Conservation (phyloP, 2,113 vertebrate species). For the Epinephelus fuscoguttatus region DNA sequence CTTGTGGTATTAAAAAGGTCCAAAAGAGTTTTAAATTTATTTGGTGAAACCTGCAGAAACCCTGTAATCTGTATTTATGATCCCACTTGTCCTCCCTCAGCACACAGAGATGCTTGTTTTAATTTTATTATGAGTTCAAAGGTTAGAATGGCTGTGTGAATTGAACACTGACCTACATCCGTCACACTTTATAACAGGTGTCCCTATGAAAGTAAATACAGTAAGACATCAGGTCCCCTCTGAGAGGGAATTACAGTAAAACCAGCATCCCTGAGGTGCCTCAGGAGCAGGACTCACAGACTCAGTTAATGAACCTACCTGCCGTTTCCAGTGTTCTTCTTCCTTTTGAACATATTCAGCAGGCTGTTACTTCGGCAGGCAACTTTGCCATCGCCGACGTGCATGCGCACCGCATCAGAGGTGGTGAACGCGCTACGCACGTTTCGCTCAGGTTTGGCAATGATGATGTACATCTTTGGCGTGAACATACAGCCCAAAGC, state of each 20-base stretch:
- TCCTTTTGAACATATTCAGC: slow-evolving; percentile 97
- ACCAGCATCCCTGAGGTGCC: slow-evolving; percentile 77
- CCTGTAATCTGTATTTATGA: slow-evolving; percentile 36
- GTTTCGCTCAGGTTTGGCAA: slow-evolving; percentile 96
- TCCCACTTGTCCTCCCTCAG: slow-evolving; percentile 60
- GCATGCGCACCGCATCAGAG: slow-evolving; percentile 98
- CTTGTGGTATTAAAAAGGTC: not conserved
- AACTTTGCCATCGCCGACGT: slow-evolving; percentile 95
- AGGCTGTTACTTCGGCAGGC: slow-evolving; percentile 95
- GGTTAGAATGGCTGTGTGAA: slow-evolving; percentile 68
- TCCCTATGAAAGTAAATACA: slow-evolving; percentile 69
- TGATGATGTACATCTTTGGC: slow-evolving; percentile 99
- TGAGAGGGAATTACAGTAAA: slow-evolving; percentile 66
- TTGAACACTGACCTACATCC: slow-evolving; percentile 79
- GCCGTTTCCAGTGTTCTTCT: slow-evolving; percentile 93
- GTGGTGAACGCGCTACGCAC: slow-evolving; percentile 99
- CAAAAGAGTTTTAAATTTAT: not conserved
- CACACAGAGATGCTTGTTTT: slow-evolving; percentile 79
- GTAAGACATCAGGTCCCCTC: slow-evolving; percentile 54
- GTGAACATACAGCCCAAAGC: slow-evolving; percentile 99
- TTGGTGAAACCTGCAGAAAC: slow-evolving; percentile 49
- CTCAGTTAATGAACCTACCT: slow-evolving; percentile 87
- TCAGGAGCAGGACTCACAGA: slow-evolving; percentile 71
- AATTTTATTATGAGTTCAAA: slow-evolving; percentile 70
- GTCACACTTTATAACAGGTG: slow-evolving; percentile 75